A percentile compares a stretch with the other conserved stretches of the same genome.
phyloP scores from a whole-genome alignment of 2,888 invertebrate species.

The Pachymerium ferrugineum region DNA sequence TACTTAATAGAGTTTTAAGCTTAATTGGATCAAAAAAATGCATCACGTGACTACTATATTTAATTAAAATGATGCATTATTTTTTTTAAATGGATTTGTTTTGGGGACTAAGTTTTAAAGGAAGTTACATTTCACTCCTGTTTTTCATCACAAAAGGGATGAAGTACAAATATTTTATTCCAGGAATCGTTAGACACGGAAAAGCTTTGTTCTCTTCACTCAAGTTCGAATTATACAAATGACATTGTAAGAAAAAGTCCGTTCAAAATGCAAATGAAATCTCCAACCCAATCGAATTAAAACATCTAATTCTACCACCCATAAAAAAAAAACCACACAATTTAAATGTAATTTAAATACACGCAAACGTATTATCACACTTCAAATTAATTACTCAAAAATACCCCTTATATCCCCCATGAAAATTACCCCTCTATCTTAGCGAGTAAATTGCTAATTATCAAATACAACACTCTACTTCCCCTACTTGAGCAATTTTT shows the following conservation, averaged over 20 bases:
- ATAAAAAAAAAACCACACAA: background rate
- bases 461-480: constrained; percentile 5
- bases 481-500: background rate
- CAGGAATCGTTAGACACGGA: background rate
- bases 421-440: background rate
- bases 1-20: too few relatives aligned
- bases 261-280: background rate
- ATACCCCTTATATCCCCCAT: background rate
- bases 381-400: background rate
- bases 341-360: background rate
- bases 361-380: background rate
- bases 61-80: too few relatives aligned
- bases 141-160: constrained; percentile 8
- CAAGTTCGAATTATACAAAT: background rate
- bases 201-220: background rate
- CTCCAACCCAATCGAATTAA: background rate
- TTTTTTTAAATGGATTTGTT: too few relatives aligned
- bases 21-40: too few relatives aligned
- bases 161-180: background rate
- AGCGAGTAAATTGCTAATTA: background rate
- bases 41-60: too few relatives aligned
- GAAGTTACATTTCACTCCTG: constrained; percentile 1
- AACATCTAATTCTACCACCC: background rate
- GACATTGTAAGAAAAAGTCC: background rate
- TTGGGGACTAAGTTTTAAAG: background rate